Conservation (phyloP, 2,888 invertebrate genomes). For the Cataglyphis rosenhaueri region DNA sequence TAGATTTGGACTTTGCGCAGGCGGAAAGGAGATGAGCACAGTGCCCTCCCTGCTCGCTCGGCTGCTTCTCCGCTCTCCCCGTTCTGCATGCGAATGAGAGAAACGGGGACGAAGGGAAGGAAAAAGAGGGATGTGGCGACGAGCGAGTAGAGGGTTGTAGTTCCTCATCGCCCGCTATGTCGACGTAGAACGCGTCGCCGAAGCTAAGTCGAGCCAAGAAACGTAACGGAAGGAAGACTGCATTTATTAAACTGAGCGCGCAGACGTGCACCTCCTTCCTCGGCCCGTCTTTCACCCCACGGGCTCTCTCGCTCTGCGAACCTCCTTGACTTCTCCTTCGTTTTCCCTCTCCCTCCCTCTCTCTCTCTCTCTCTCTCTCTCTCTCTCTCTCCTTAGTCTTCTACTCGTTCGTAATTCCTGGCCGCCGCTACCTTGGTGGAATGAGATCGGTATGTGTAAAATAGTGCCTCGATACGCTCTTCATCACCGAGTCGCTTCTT, state of each 20-base stretch:
- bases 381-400: conserved; percentile 26
- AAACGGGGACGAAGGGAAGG: conserved; percentile 49
- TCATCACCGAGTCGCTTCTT: conserved; percentile 55
- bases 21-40: conserved; percentile 66
- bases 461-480: conserved; percentile 68
- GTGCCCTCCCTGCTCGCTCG: conserved; percentile 59
- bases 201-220: conserved; percentile 76
- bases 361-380: conserved; percentile 27
- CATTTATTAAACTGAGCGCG: conserved; percentile 81
- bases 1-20: conserved; percentile 68
- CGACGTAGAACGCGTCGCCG: conserved; percentile 67
- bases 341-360: conserved; percentile 20
- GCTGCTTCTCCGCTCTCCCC: conserved; percentile 65
- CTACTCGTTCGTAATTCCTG: conserved; percentile 26
- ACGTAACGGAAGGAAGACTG: conserved; percentile 80
- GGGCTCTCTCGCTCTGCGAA: conserved; percentile 7
- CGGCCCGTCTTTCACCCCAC: conserved; percentile 12
- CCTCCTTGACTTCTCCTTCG: conserved; percentile 41
- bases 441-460: conserved; percentile 62
- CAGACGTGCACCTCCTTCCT: conserved; percentile 68
- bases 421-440: conserved; percentile 13
- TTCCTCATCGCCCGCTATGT: conserved; percentile 39
- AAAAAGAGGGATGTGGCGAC: conserved; percentile 28
- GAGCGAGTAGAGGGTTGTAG: conserved; percentile 20
- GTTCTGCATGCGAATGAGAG: conserved; percentile 79